phyloP scores from a whole-genome alignment of 2,888 invertebrate genomes.

The Tineola bisselliella region DNA sequence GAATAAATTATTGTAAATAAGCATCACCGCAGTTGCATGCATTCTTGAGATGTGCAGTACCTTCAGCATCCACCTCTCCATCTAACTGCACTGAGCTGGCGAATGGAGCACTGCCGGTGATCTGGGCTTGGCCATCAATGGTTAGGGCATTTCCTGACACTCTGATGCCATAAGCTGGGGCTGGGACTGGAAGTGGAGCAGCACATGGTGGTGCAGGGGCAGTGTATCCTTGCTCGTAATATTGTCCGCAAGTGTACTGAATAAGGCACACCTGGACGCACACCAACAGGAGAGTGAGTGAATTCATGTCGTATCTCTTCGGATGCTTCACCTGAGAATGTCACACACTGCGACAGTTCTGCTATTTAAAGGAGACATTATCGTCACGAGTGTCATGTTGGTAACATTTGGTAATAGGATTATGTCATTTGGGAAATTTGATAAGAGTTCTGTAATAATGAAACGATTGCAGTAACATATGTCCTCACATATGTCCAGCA shows the following conservation, averaged over 20 bases:
- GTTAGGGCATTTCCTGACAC: background rate
- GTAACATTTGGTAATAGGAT: background rate
- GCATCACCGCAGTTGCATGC: background rate
- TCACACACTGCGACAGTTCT: background rate
- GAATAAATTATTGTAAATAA: background rate
- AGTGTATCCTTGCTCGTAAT: background rate
- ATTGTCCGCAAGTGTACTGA: constrained; percentile 1
- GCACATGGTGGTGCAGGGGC: background rate
- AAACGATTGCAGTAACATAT: background rate
- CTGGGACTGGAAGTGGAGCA: background rate
- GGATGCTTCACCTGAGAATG: background rate
- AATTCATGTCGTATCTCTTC: constrained; percentile 11
- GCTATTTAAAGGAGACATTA: background rate
- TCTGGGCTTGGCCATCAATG: background rate
- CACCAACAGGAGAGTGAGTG: constrained; percentile 10
- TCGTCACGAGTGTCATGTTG: background rate
- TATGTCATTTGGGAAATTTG: background rate
- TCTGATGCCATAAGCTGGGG: constrained; percentile 1
- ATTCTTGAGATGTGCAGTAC: background rate
- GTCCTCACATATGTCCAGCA: too few species aligned
- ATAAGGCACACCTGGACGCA: constrained; percentile 6
- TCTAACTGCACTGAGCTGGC: background rate
- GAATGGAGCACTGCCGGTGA: background rate
- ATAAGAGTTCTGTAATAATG: background rate
- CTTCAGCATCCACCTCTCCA: background rate